A percentile compares a stretch with the other conserved stretches of the same genome.
These are phyloP conservation scores for Andinoacara biseriatus DNA, from an alignment of 2,113 vertebrate genomes.

Conservation along the genomic window DNA sequence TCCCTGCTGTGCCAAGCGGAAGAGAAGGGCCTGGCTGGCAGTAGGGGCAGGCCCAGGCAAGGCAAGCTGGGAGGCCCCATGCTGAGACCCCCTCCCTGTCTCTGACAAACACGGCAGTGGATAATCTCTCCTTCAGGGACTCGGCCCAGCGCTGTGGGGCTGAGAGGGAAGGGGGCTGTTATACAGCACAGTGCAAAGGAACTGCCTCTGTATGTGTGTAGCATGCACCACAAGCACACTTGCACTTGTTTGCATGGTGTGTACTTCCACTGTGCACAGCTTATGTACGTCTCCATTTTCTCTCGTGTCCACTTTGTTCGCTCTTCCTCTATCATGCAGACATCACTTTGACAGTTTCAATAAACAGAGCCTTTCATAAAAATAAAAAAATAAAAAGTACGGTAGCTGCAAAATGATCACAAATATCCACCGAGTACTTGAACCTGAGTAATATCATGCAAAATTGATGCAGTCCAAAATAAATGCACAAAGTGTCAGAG, in stretches of 20 bases:
- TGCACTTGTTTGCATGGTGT: slow-evolving; percentile 40
- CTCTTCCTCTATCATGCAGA: slow-evolving; percentile 7
- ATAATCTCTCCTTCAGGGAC: slow-evolving; percentile 80
- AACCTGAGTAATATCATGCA: slow-evolving; percentile 28
- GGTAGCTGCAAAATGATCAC: not conserved
- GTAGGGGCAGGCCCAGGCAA: slow-evolving; percentile 81
- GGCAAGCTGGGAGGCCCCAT: slow-evolving; percentile 68
- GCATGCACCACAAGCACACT: slow-evolving; percentile 25
- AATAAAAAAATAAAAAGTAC: not conserved
- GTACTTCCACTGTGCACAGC: slow-evolving; percentile 1
- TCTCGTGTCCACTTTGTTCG: not conserved
- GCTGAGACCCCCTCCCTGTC: slow-evolving; percentile 78
- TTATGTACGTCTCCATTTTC: slow-evolving; percentile 13
- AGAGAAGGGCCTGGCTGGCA: slow-evolving; percentile 78
- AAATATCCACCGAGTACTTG: slow-evolving; percentile 16
- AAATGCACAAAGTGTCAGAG: slow-evolving; percentile 39
- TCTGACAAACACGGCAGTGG: slow-evolving; percentile 82
- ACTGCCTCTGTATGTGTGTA: slow-evolving; percentile 55
- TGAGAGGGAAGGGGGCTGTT: slow-evolving; percentile 67
- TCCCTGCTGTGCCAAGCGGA: slow-evolving; percentile 79
- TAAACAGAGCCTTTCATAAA: slow-evolving; percentile 12
- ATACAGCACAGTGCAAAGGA: slow-evolving; percentile 63
- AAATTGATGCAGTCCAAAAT: slow-evolving; percentile 34
- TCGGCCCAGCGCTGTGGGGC: slow-evolving; percentile 73
- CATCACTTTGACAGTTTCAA: slow-evolving; percentile 27